Evolutionary conservation across 1,140 invertebrate genomes (phyloP).

Genomic region (Drosophila eugracilis): DNA sequence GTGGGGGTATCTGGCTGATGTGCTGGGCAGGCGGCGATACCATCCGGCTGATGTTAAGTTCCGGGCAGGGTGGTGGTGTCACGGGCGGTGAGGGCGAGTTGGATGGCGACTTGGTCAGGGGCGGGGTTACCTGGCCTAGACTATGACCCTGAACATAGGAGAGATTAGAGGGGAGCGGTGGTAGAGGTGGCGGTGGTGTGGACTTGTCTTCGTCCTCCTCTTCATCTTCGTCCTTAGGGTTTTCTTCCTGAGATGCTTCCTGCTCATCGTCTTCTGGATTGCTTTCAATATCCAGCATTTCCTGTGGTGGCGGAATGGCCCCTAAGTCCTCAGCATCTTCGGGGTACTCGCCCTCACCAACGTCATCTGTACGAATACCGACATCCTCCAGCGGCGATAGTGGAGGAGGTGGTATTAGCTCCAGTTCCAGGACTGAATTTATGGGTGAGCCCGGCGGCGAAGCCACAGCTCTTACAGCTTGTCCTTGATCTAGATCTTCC

Average conservation of each 20-base stretch:
- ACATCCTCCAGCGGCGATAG: conserved; percentile 68
- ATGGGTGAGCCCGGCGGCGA: conserved; percentile 61
- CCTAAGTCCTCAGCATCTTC: conserved; percentile 56
- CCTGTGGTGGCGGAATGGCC: conserved; percentile 29
- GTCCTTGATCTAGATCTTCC: conserved; percentile 5
- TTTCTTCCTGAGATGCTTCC: background rate
- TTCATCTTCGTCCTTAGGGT: conserved; percentile 23
- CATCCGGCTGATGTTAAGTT: conserved; percentile 67
- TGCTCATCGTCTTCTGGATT: conserved; percentile 18
- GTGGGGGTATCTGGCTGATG: conserved; percentile 66
- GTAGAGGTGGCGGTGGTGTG: conserved; percentile 78
- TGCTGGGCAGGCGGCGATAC: conserved; percentile 75
- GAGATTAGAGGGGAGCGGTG: conserved; percentile 77
- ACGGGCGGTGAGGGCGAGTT: conserved; percentile 78
- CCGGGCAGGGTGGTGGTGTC: conserved; percentile 73
- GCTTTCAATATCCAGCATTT: background rate
- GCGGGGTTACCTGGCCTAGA: conserved; percentile 56
- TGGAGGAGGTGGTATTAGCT: conserved; percentile 73
- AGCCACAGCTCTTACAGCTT: conserved; percentile 4
- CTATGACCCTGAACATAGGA: conserved; percentile 73
- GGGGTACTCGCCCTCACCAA: conserved; percentile 67
- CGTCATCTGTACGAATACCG: conserved; percentile 62
- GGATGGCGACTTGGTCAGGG: conserved; percentile 76
- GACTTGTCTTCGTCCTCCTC: conserved; percentile 67
- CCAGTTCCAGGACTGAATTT: conserved; percentile 74